Base-by-base conservation (phyloP, 2,113 vertebrate species). In the Psittacus erithacus region DNA sequence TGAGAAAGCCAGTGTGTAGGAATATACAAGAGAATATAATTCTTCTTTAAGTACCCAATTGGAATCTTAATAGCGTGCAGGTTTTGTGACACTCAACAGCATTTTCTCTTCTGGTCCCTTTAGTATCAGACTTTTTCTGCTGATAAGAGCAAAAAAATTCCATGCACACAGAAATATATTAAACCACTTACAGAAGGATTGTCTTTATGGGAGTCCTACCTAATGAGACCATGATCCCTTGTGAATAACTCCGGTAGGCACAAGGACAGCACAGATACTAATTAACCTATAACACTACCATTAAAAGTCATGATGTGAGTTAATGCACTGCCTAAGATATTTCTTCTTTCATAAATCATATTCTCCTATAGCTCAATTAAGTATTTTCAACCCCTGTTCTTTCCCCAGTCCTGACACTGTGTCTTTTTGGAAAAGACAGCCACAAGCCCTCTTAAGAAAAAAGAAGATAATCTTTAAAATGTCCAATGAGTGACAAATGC, bases 271-370 rank as follows among this genome's bases (percentile, higher is more conserved):
- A 57, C 17, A 86, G 60, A 44, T 53, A 81, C 47, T 83, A 79
- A 95, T 95, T 93, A 95, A 95, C 95, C 86, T 93, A 23, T 82
- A 89, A 82, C 82, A 90, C 7, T 76, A 44, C 74, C 80, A 84
- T 92, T 94, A 96, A 88, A 93, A 76, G 88, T 93, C 88, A 89
- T 57, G 74, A 49, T 83, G 65, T 43, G 52, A 91, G 74, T 96
- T 92, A 92, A 92, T 88, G 62, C 31, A 86, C 64, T 81, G 62
- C 78, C 49, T 65, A 77, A 64, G 27, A 52, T 31, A 81, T 95
- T 95, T 93, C 95, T 82, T 57, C 65, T 92, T 92, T 75, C 50
- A 64, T 86, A 92, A 91, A 88, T 65, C 35, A 7, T 46, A 31
- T 85, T 95, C 90, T 33, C 53, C 28, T 89, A 22, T 39, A 81